Conservation (phyloP, 2,113 vertebrate genomes). For the Hippocampus barbouri region DNA sequence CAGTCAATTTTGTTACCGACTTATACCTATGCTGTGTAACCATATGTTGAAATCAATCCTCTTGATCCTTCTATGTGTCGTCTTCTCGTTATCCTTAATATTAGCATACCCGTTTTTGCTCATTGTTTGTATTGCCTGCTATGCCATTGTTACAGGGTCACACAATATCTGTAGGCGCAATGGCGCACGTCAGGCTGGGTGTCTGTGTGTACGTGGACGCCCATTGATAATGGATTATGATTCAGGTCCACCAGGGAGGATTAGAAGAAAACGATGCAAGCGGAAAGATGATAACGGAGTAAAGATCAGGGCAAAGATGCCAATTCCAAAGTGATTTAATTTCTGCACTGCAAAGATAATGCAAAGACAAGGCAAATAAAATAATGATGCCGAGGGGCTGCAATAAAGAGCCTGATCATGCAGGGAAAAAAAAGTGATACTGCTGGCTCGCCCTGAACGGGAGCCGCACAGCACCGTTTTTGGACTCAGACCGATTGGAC, state of each 20-base stretch:
- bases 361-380: conserved; percentile 22
- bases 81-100: background rate
- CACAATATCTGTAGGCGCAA: background rate
- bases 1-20: background rate
- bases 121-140: conserved; percentile 1
- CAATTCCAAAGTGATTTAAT: conserved; percentile 33
- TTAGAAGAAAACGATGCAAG: conserved; percentile 14
- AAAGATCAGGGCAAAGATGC: conserved; percentile 18
- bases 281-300: conserved; percentile 8
- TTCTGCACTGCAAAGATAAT: conserved; percentile 28
- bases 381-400: conserved; percentile 1
- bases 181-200: background rate
- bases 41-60: background rate
- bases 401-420: conserved; percentile 34
- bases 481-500: conserved; percentile 27
- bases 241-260: conserved; percentile 16
- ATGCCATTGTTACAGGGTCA: background rate
- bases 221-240: conserved; percentile 26
- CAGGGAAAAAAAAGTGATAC: conserved; percentile 42
- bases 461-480: conserved; percentile 27
- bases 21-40: background rate
- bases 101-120: background rate
- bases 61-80: background rate
- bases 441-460: conserved; percentile 12
- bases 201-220: background rate